Base-by-base conservation (phyloP, 2,113 vertebrate species). In the Sinocyclocheilus anshuiensis region DNA sequence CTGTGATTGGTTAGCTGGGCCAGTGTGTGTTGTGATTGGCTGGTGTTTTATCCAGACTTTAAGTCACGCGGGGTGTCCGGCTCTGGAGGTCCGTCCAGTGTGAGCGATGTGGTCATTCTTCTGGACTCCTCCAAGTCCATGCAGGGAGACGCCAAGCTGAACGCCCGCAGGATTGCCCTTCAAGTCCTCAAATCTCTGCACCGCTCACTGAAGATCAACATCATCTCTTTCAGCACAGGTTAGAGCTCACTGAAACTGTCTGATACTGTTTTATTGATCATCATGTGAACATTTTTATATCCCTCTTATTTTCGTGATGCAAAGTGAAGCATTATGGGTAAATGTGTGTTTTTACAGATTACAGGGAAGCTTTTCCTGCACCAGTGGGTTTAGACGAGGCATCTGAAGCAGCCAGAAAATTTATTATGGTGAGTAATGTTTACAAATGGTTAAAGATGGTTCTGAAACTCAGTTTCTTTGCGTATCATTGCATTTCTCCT, bases 21-120 rank as follows among this genome's bases (percentile, higher is more conserved):
- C 29, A 29, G 29, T 29, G 29, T 29, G 29, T 29, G 29, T 29
- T 29, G 29, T 29, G 29, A 29, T 29, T 29, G 29, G 29, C 2
- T 98, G 84, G 95, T 97, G 48, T 97, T 99, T 92, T 96, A 97
- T 77, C 95, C 96, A 6, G 84, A 95, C 36, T 95, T 97, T 79
- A 85, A 91, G 18, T n/a, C 45, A 36, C 0, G 26, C 1, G 26
- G 86, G 45, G 29, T 81, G n/a, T 89, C 80, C 0, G 20, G 42
- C 4, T 81, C 89, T 39, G 76, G 13, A 29, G 22, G n/a, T 69
- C 20, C 55, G 1, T 83, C 72, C n/a, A 65, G 18, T 53, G 89
- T 3, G 72, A 77, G 79, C 13, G 94, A 96, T 92, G 90, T 95
- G 9, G 10, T 97, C 74, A 92, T 97, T 79, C 92, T 96, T 90